Conservation (phyloP, 1,140 invertebrate species). For the Helicoverpa armigera region DNA sequence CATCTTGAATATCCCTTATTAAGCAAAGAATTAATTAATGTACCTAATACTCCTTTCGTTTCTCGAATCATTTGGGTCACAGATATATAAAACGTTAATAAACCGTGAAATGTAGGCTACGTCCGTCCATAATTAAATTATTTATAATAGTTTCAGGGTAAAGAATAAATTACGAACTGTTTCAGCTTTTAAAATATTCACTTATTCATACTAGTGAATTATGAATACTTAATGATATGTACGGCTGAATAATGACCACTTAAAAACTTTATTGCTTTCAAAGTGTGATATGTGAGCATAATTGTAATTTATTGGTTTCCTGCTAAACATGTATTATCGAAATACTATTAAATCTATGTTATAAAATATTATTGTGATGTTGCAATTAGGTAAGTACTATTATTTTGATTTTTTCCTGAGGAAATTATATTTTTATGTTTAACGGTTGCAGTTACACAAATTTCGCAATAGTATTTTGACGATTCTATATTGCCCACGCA, state of each 20-base stretch:
- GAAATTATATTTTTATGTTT: background rate
- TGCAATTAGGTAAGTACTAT: too few relatives aligned
- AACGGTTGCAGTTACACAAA: too few relatives aligned
- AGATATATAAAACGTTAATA: too few relatives aligned
- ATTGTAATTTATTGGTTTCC: constrained; percentile 9
- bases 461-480: too few relatives aligned
- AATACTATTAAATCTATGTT: background rate
- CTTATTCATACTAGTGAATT: background rate
- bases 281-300: background rate
- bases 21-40: too few relatives aligned
- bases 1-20: too few relatives aligned
- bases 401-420: background rate
- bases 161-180: background rate
- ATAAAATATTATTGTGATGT: background rate
- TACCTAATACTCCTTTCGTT: too few relatives aligned
- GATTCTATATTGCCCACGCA: too few relatives aligned
- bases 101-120: too few relatives aligned
- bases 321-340: background rate
- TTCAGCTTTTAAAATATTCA: constrained; percentile 18
- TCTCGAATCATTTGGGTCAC: too few relatives aligned
- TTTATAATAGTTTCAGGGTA: background rate
- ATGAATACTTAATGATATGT: constrained; percentile 5
- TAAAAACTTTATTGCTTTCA: background rate
- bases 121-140: background rate
- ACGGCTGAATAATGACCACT: background rate